Evolutionary conservation across 1,140 invertebrate species (phyloP).

Genomic region (Prorops nasuta): DNA sequence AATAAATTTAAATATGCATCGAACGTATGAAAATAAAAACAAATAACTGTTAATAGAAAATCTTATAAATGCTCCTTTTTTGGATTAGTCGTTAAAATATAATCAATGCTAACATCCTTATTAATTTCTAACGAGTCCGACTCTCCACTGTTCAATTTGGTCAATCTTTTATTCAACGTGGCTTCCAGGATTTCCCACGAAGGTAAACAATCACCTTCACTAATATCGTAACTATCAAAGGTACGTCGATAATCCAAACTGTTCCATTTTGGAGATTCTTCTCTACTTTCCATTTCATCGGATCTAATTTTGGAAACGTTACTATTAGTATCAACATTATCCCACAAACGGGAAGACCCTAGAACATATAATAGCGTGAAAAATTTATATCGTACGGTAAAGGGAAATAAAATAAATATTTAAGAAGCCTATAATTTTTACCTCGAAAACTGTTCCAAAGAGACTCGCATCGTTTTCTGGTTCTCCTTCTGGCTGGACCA

Average conservation of each 20-base stretch:
- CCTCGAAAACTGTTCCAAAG: slow-evolving; percentile 37
- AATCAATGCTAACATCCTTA: too few relatives aligned
- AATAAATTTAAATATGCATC: too few relatives aligned
- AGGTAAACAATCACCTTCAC: slow-evolving; percentile 28
- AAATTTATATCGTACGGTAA: neutral
- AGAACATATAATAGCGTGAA: neutral
- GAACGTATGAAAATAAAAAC: too few relatives aligned
- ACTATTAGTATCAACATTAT: slow-evolving; percentile 24
- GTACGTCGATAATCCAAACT: slow-evolving; percentile 19
- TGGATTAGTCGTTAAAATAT: too few relatives aligned
- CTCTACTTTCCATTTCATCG: slow-evolving; percentile 31
- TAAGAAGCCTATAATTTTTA: slow-evolving; percentile 10
- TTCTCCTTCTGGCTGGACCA: slow-evolving; percentile 24
- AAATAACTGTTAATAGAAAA: too few relatives aligned
- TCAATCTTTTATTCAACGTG: slow-evolving; percentile 34
- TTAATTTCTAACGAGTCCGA: slow-evolving; percentile 3
- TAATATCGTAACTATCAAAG: slow-evolving; percentile 15
- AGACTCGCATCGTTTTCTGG: slow-evolving; percentile 17
- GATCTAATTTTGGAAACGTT: slow-evolving; percentile 29
- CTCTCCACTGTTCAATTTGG: slow-evolving; percentile 20
- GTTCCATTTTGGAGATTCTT: slow-evolving; percentile 36
- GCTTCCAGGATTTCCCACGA: slow-evolving; percentile 38
- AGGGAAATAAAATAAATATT: neutral
- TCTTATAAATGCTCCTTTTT: too few relatives aligned
- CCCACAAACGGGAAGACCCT: neutral